Evolutionary conservation across 2,797 vertebrate genomes (phyloP), one percentile per base, ranked within the genome.

Genomic region (Centropyge bicolor): DNA sequence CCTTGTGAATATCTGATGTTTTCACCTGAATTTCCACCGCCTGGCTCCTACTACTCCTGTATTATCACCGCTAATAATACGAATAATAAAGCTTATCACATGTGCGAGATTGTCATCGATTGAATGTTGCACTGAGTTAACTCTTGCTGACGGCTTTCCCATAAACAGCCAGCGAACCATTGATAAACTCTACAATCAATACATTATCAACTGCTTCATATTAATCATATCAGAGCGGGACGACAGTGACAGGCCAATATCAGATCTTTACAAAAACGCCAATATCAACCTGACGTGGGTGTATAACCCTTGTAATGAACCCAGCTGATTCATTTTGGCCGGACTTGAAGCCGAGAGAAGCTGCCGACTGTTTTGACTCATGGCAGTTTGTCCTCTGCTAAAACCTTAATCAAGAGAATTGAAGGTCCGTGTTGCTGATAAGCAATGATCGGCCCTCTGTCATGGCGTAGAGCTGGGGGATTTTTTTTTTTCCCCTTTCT

Each of bases 401-500:
- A 77, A 84, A 60, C 45, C 64, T 60, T 72, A 41, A 87, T 81
- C 75, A 68, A 45, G 64, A 80, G 76, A 86, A 80, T 43, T 72
- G 79, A 79, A 84, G 61, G 71, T 74, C 38, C 43, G 1, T 40
- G 71, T 46, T 66, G 65, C 70, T 64, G 87, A 89, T 88, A 85
- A 82, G 51, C 22, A 68, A 57, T 1, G 68, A 83, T 82, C 75
- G 54, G 56, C 22, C 51, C 80, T 81, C 70, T 78, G 82, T 82
- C 65, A 57, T 24, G 46, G 61, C 64, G 64, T 56, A 65, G 81
- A 78, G 65, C 52, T 45, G 46, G 1, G 36, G 63, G 79, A 79
- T 84, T 86, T 85, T 56, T 43, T n/a, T n/a, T n/a, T n/a, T n/a
- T n/a, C n/a, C n/a, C 60, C 35, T 81, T 73, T 84, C 68, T 73